phyloP scores from a whole-genome alignment of 2,888 invertebrate species.

The Ophion obscuratus region DNA sequence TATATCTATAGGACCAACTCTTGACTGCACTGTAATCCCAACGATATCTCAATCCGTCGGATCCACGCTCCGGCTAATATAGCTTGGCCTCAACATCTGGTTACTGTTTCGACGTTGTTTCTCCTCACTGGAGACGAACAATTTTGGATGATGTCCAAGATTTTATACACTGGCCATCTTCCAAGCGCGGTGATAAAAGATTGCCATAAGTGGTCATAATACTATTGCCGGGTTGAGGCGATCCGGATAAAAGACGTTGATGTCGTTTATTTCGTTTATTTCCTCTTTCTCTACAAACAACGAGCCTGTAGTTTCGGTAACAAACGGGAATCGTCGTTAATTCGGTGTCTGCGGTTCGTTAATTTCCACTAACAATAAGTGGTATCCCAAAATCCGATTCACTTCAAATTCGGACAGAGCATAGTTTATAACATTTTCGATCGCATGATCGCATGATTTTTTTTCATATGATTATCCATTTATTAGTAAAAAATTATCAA shows the following conservation, averaged over 20 bases:
- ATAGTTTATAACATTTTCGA: too few species aligned
- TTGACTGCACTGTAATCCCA: conserved; percentile 31
- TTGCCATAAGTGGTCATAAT: conserved; percentile 42
- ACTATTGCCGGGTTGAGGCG: not conserved
- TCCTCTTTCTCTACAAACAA: not conserved
- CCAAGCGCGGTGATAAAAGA: conserved; percentile 44
- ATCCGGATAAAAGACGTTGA: not conserved
- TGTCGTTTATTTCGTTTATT: not conserved
- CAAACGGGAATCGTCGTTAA: not conserved
- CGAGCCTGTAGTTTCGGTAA: not conserved
- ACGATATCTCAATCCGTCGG: conserved; percentile 40
- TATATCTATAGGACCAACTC: conserved; percentile 10
- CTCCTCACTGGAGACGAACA: conserved; percentile 10
- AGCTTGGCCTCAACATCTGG: conserved; percentile 17
- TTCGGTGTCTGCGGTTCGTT: too few species aligned
- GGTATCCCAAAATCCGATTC: too few species aligned
- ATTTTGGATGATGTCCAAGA: conserved; percentile 50
- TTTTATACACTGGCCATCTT: conserved; percentile 59
- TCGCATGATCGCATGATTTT: too few species aligned
- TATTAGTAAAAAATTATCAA: too few species aligned
- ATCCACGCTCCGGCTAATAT: conserved; percentile 22
- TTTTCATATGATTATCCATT: too few species aligned
- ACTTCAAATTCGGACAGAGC: too few species aligned
- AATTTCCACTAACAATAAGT: too few species aligned
- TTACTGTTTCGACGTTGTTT: conserved; percentile 36